Base-by-base conservation (phyloP, 2,888 invertebrate genomes). In the Phasia obesa region DNA sequence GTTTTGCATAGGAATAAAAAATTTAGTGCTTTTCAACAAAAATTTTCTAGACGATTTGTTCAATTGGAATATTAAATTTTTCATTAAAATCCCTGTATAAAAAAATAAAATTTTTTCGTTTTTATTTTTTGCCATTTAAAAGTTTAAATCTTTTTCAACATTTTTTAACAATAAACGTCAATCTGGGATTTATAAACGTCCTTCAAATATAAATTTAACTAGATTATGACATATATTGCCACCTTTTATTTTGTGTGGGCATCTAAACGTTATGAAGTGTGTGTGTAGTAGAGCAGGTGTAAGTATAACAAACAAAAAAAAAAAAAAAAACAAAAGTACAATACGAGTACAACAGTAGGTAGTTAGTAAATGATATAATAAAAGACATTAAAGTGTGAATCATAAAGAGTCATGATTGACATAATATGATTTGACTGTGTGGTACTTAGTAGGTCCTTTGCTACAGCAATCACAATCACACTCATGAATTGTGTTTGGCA, bases 131-230 rank as follows among this genome's bases (percentile, higher is more conserved):
- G 67, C 55, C 67, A 55, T 27, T 67, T 49, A 35, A 82, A 82
- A n/a, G n/a, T n/a, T n/a, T n/a, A n/a, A 73, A 76, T 35, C 81
- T 73, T 73, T 2, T 47, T 17, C 6, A 42, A 70, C 53, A 27
- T 38, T 47, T 60, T 76, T 57, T 7, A 77, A 69, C 81, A 77
- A 82, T 82, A 82, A 73, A 73, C 51, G 67, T 77, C 81, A 77
- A 73, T 55, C 25, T 55, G 73, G 77, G 77, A 77, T 73, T 27
- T 73, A 57, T 67, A 67, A 81, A 81, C 21, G 77, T 77, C 77
- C 81, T 77, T 82, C 73, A 82, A 77, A 71, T 55, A 44, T n/a
- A 69, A 78, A 62, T 82, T 82, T 78, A 74, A 80, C 53, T 82
- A 73, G 77, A 78, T 82, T 78, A 74, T 78, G 69, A 69, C 67